Percentiles rank a stretch among this genome's conserved stretches.
These are phyloP conservation scores for Drosophila imparisetae DNA, from an alignment of 2,888 invertebrate species.

Conservation along the genomic window DNA sequence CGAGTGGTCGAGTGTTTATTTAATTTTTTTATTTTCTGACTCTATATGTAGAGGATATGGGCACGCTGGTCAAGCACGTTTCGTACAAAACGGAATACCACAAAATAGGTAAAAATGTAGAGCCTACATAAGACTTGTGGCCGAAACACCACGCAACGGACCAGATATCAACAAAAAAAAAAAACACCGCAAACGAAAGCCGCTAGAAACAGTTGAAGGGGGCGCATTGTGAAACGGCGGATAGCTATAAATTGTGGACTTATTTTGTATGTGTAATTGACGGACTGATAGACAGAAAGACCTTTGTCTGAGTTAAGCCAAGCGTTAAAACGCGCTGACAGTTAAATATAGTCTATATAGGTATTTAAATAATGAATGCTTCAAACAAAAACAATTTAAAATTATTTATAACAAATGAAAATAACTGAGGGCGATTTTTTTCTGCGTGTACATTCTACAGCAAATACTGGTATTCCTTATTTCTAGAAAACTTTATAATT, in stretches of 20 bases:
- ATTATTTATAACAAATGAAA: not conserved
- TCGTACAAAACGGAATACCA: slow-evolving; percentile 36
- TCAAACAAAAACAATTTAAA: not conserved
- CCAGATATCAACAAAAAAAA: slow-evolving; percentile 32
- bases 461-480: not conserved
- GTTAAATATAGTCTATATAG: not conserved
- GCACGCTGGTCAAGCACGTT: slow-evolving; percentile 77
- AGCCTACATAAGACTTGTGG: slow-evolving; percentile 46
- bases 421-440: not conserved
- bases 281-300: slow-evolving; percentile 7
- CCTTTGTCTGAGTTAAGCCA: slow-evolving; percentile 47
- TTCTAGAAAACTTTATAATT: not conserved
- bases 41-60: slow-evolving; percentile 26
- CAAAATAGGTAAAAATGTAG: slow-evolving; percentile 36
- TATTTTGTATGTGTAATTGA: slow-evolving; percentile 36
- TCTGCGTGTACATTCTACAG: not conserved
- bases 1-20: not conserved
- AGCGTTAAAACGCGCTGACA: slow-evolving; percentile 66
- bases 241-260: slow-evolving; percentile 21
- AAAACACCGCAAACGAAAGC: not conserved
- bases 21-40: not conserved
- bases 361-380: not conserved
- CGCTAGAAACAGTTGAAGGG: slow-evolving; percentile 19
- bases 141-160: slow-evolving; percentile 35
- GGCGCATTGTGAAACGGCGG: slow-evolving; percentile 25